Base-by-base conservation (phyloP, 2,888 invertebrate genomes). In the Atethmia centrago region DNA sequence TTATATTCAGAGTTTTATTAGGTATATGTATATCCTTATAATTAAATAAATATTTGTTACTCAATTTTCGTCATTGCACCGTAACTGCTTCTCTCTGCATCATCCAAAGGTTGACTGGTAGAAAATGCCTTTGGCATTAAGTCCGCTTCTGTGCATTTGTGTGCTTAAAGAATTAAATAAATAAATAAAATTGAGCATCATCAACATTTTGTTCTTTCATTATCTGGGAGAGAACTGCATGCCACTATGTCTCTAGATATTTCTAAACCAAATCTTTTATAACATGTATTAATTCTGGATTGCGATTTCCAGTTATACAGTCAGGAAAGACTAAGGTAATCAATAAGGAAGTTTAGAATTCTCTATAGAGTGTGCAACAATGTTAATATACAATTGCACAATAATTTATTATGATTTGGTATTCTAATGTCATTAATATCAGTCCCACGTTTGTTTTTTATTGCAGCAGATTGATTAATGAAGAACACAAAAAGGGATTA, bases 391-490 rank as follows among this genome's bases (percentile, higher is more conserved):
- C 19, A n/a, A 45, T n/a, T 16, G 21, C 53, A 56, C 19, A 28
- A n/a, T 28, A 28, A 40, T 71, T n/a, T 40, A 56, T 28, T 16
- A 28, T 36, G 28, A 74, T 58, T 74, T 58, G n/a, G 16, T 47
- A 74, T 40, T 72, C 7, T 31, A 49, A 74, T 31, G n/a, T 31
- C 47, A 12, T 58, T 9, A 49, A 40, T 71, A 58, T n/a, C n/a
- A n/a, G n/a, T n/a, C n/a, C n/a, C n/a, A n/a, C n/a, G n/a, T n/a
- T n/a, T n/a, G n/a, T n/a, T n/a, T n/a, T n/a, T n/a, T n/a, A n/a
- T n/a, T n/a, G n/a, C n/a, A n/a, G n/a, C n/a, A n/a, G n/a, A n/a
- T n/a, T n/a, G n/a, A n/a, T n/a, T n/a, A n/a, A n/a, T n/a, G n/a
- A n/a, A n/a, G n/a, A n/a, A n/a, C n/a, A n/a, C n/a, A n/a, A n/a